Conservation (phyloP, 2,888 invertebrate species). For the Cheilosia soror region DNA sequence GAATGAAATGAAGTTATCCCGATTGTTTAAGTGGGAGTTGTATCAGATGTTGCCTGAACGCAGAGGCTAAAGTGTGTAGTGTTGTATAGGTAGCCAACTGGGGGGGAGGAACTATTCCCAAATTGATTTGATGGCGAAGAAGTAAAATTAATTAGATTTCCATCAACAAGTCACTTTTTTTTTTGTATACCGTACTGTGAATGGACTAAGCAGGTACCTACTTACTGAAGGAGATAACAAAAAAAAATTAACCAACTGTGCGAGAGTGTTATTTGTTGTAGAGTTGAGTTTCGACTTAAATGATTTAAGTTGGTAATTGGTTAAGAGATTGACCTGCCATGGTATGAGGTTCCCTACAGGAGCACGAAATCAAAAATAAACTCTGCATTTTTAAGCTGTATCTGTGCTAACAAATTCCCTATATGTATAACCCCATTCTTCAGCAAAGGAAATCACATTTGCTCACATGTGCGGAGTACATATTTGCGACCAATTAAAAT, state of each 20-base stretch:
- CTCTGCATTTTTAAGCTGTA: too few relatives aligned
- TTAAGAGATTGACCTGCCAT: not conserved
- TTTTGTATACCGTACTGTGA: constrained; percentile 5
- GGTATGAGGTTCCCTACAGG: not conserved
- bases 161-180: constrained; percentile 53
- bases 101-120: constrained; percentile 30
- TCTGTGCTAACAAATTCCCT: not conserved
- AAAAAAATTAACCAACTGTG: constrained; percentile 11
- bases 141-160: constrained; percentile 71
- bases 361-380: too few relatives aligned
- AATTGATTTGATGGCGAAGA: constrained; percentile 66
- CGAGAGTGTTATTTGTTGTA: constrained; percentile 35
- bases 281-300: constrained; percentile 1
- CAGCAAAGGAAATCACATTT: not conserved
- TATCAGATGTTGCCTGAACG: constrained; percentile 19
- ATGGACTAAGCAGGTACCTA: constrained; percentile 34
- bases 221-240: not conserved
- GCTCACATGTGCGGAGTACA: not conserved
- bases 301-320: constrained; percentile 39
- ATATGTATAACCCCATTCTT: too few relatives aligned
- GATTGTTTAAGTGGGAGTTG: constrained; percentile 39
- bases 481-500: constrained; percentile 44
- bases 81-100: not conserved
- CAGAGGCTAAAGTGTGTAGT: too few relatives aligned
- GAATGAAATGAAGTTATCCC: constrained; percentile 59